A percentile compares a stretch with the other conserved stretches of the same genome.
Evolutionary conservation across 2,113 vertebrate species (phyloP).

Genomic region (Zootoca vivipara): DNA sequence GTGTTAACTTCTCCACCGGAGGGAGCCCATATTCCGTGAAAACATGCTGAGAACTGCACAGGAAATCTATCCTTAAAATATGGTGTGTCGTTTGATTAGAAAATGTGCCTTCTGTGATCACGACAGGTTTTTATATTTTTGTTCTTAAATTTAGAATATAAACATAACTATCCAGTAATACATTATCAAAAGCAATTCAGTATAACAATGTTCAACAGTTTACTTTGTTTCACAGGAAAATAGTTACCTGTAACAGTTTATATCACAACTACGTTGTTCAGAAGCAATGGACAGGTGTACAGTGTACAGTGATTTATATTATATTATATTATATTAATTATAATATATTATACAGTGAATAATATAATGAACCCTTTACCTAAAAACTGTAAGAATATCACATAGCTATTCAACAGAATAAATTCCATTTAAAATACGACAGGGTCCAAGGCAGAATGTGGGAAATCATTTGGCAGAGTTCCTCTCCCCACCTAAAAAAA

Average conservation of each 20-base stretch:
- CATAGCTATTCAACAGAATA: neutral
- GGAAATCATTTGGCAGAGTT: neutral
- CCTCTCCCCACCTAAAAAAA: neutral
- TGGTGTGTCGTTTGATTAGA: neutral
- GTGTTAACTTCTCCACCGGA: conserved; percentile 75
- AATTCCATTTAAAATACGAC: neutral
- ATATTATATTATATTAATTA: too few relatives aligned
- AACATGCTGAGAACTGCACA: conserved; percentile 33
- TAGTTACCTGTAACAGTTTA: neutral
- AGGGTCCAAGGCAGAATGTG: neutral
- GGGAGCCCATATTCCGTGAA: conserved; percentile 76
- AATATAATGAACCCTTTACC: neutral
- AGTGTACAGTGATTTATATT: neutral
- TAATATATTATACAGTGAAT: neutral
- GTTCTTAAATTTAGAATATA: neutral
- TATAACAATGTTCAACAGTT: neutral
- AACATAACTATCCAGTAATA: neutral
- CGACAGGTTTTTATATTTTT: conserved; percentile 10
- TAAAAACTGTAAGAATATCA: neutral
- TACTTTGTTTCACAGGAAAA: neutral
- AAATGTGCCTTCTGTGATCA: conserved; percentile 11
- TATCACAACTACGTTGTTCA: neutral
- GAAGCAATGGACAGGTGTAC: neutral
- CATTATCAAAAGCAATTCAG: neutral
- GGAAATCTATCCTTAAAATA: conserved; percentile 34